Evolutionary conservation across 2,888 invertebrate genomes (phyloP), one percentile per base, ranked within the genome.

Genomic region (Lasioglossum leucozonium): DNA sequence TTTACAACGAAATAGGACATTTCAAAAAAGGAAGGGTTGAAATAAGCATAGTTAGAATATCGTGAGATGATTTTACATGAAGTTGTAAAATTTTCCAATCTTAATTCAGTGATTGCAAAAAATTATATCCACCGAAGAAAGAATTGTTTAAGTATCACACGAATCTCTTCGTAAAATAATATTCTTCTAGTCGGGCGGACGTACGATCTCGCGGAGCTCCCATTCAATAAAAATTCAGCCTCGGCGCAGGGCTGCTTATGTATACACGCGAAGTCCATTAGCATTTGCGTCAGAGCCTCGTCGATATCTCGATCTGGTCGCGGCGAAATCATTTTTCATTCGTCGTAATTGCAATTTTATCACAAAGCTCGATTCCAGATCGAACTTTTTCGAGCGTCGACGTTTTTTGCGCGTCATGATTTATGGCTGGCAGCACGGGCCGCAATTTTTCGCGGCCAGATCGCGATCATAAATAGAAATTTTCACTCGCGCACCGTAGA

Each of bases 271-370:
- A 72, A 47, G 72, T 82, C 77, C 72, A 84, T 82, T 82, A 82
- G 77, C 58, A 47, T 69, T 40, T n/a, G 58, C 67, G 76, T 72
- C 47, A 69, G 77, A 69, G 37, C 51, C 37, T 37, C 40, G 71
- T 26, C 30, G 26, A 58, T 42, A 69, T 62, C 26, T 34, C 13
- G 58, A n/a, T 44, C 26, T 11, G n/a, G 69, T 55, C 65, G 55
- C 67, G 47, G 47, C 22, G 34, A 77, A 78, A 73, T 84, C 84
- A 73, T 78, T 83, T 83, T 72, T 78, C 84, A 77, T 26, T 42
- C 13, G 42, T 34, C 69, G 84, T 83, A 83, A 77, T 83, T 84
- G 84, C 78, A 84, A 65, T 51, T 74, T 83, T 74, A 83, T 78
- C 71, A 69, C 58, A 74, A 82, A 58, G 42, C 73, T 74, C 44